These are phyloP conservation scores for Crax fasciolata DNA, from an alignment of 2,797 vertebrate genomes.

Conservation along the genomic window DNA sequence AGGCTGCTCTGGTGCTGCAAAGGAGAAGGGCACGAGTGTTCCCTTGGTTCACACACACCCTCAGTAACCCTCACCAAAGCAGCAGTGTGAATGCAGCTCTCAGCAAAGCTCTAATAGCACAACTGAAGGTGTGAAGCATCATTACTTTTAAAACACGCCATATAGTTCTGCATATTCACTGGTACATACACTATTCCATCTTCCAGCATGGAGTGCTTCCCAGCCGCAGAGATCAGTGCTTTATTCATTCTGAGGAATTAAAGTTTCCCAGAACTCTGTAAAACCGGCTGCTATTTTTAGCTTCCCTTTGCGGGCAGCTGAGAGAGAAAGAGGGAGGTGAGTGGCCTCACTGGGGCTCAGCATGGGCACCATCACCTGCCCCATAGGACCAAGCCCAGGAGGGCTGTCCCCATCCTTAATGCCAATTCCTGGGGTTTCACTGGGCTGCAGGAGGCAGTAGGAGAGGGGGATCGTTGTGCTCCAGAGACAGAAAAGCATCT, in stretches of 20 bases:
- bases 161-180: conserved; percentile 19
- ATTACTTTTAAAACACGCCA: conserved; percentile 63
- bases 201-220: not conserved
- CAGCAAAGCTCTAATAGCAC: conserved; percentile 45
- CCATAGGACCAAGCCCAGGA: not conserved
- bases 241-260: conserved; percentile 32
- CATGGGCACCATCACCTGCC: not conserved
- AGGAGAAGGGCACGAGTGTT: conserved; percentile 26
- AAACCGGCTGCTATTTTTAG: conserved; percentile 40
- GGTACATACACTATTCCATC: conserved; percentile 6
- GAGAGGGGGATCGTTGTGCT: not conserved
- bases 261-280: conserved; percentile 28
- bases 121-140: conserved; percentile 55
- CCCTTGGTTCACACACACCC: not conserved
- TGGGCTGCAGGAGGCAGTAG: not conserved
- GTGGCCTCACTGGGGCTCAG: not conserved
- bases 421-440: conserved; percentile 3
- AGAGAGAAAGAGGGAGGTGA: conserved; percentile 52
- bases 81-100: conserved; percentile 45
- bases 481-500: conserved; percentile 28
- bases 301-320: not conserved
- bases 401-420: not conserved
- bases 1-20: not conserved
- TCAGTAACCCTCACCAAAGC: conserved; percentile 18
- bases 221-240: not conserved